Conservation (phyloP, 2,888 invertebrate genomes). For the Cheilosia variabilis region DNA sequence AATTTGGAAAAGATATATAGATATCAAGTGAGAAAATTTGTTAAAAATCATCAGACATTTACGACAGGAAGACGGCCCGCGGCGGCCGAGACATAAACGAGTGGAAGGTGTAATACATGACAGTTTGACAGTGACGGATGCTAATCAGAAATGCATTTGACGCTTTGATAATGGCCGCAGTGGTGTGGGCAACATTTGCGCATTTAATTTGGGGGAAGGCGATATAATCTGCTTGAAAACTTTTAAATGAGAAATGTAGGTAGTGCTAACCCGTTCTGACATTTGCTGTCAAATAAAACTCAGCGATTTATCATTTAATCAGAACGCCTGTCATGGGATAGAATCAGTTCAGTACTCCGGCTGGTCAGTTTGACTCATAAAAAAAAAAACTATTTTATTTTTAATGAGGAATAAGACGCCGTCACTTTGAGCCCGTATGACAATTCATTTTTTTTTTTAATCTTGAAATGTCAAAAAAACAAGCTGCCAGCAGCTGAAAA, state of each 20-base stretch:
- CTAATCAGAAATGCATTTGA: conserved; percentile 50
- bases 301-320: no score
- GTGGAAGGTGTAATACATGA: conserved; percentile 31
- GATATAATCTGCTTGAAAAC: conserved; percentile 3
- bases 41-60: conserved; percentile 45
- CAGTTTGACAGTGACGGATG: conserved; percentile 50
- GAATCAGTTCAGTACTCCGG: no score
- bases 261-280: no score
- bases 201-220: conserved; percentile 11
- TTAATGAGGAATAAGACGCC: no score
- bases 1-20: conserved; percentile 29
- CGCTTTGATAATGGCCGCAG: conserved; percentile 43
- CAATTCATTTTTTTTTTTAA: no score
- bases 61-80: conserved; percentile 27
- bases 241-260: neutral
- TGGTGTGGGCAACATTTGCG: conserved; percentile 8
- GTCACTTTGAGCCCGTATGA: no score
- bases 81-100: conserved; percentile 17
- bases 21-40: conserved; percentile 25
- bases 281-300: no score
- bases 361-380: no score
- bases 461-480: no score
- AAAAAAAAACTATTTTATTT: no score
- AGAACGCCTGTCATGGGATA: no score
- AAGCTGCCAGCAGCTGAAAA: no score